Base-by-base conservation (phyloP, 2,888 invertebrate genomes). In the Caenorhabditis drosophilae region DNA sequence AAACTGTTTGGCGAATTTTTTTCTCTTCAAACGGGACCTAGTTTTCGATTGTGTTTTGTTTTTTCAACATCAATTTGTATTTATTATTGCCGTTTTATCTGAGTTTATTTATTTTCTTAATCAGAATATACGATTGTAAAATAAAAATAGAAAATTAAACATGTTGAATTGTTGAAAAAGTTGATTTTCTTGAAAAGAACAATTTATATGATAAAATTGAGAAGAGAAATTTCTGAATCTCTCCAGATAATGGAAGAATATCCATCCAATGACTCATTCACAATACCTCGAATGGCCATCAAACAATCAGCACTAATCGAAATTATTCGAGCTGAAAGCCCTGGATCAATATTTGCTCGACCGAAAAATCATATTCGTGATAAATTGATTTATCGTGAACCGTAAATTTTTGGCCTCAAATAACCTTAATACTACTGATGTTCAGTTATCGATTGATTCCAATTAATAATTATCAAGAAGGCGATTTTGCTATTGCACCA, bases 291-390 rank as follows among this genome's bases (percentile, higher is more conserved):
- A 15, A 47, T 47, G 15, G 15, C 35, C 2, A 1, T 47, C 2
- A 47, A 64, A 40, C 50, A 54, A 7, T 36, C 54, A 2, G 55
- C 64, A 12, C 1, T 55, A 2, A 52, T 64, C 1, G 59, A 64
- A 23, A 11, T 64, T 15, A 18, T 64, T 16, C 47, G 55, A 9
- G 22, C 51, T 2, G 52, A 60, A 18, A 45, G 51, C 6, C 71
- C 67, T 1, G 54, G 51, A 1, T 56, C 61, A 1, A 40, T 75
- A 15, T 75, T 67, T 41, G 62, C 67, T n/a, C 61, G 73, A 4
- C 61, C 68, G 2, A 40, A 38, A 15, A 63, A 71, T 52, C 67
- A 75, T 45, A 63, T 71, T 36, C 35, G 59, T 0, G 51, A 69
- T 35, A 15, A 57, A 25, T 53, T 73, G 1, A 31, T 60, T 9